Conservation (phyloP, 1,140 invertebrate species). For the Rhyacophila brunnea region DNA sequence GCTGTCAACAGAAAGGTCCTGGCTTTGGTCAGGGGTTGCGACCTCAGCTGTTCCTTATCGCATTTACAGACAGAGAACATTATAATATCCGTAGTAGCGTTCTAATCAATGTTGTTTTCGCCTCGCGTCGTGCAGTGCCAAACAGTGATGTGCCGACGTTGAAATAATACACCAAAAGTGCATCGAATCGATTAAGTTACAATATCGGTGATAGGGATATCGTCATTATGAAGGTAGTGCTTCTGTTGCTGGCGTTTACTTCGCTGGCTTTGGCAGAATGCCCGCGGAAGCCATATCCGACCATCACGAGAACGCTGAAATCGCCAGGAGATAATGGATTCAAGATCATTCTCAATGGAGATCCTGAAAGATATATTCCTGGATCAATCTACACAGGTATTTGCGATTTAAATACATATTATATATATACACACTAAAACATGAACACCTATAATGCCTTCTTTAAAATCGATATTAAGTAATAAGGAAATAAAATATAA, state of each 20-base stretch:
- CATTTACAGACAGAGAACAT: not conserved
- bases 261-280: conserved; percentile 37
- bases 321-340: conserved; percentile 78
- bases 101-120: no score
- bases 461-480: no score
- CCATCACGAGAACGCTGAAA: conserved; percentile 45
- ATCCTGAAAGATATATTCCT: conserved; percentile 74
- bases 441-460: no score
- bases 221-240: not conserved
- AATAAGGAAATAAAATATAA: no score
- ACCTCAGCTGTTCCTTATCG: conserved; percentile 7
- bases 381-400: conserved; percentile 75
- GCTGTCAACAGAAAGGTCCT: conserved; percentile 1
- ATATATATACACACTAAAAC: no score
- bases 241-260: conserved; percentile 19
- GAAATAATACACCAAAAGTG: not conserved
- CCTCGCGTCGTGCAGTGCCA: not conserved
- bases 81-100: not conserved
- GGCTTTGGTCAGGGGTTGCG: conserved; percentile 3
- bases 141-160: not conserved
- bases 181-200: not conserved
- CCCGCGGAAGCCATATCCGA: conserved; percentile 39
- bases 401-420: no score
- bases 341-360: conserved; percentile 71
- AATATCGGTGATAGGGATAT: no score